Base-by-base conservation (phyloP, 2,113 vertebrate species). In the Melospiza georgiana region DNA sequence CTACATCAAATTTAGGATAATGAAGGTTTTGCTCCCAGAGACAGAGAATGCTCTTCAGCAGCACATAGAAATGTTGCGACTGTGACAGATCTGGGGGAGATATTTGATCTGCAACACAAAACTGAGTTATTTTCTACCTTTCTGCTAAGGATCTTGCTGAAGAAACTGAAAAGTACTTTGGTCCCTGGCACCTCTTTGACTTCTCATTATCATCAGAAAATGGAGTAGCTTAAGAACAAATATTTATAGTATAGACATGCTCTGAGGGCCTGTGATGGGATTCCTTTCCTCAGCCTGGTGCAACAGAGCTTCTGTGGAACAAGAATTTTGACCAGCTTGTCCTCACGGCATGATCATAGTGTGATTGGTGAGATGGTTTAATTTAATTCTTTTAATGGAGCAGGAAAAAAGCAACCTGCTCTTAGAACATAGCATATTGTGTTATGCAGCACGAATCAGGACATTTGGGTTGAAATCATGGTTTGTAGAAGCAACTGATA, bases 181-280 rank as follows among this genome's bases (percentile, higher is more conserved):
- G 4, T 1, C 11, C 1, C 20, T 74, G 23, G 2, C 17, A 73
- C 2, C 3, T 3, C 17, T 69, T 51, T 61, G 19, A 16, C 8
- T 69, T 74, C 24, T 61, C 10, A 19, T 35, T 19, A 28, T 57
- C 5, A n/a, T 63, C 4, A 3, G 48, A 35, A 5, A 43, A 37
- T 35, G 11, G 11, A 90, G 9, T 5, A 43, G 4, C 9, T 24
- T 44, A 52, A 51, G 13, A 37, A 22, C 5, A 51, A 8, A 10
- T 76, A 4, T 41, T 84, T 43, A 19, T 15, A 27, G 9, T 17
- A 18, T 4, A 46, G 13, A 23, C 3, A 11, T 59, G 9, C 2
- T 59, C 21, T 58, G 25, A 57, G 51, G 7, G 16, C 7, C 1
- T 58, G 1, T 21, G 5, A 41, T 20, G 3, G 23, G 2, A 39